These are phyloP conservation scores for Anthophora plumipes DNA, from an alignment of 2,888 invertebrate species.

Conservation along the genomic window DNA sequence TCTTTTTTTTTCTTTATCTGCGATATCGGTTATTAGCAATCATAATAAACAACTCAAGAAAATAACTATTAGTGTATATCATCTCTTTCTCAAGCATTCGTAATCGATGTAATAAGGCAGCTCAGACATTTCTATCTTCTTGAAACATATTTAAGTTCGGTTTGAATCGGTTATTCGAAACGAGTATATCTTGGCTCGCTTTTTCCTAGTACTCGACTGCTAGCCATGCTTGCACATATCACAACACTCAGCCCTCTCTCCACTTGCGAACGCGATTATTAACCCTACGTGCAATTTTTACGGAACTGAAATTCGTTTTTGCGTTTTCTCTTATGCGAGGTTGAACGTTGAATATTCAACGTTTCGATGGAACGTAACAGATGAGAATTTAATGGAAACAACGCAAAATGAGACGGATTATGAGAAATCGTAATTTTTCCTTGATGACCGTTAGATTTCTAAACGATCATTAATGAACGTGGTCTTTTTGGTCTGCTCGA, in stretches of 20 bases:
- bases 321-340: not conserved
- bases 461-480: constrained; percentile 5
- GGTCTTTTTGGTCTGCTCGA: not conserved
- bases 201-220: too few relatives aligned
- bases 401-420: not conserved
- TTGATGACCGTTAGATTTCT: not conserved
- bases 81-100: too few relatives aligned
- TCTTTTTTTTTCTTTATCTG: too few relatives aligned
- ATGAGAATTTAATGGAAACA: constrained; percentile 16
- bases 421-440: not conserved
- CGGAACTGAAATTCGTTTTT: constrained; percentile 5
- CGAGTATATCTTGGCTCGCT: too few relatives aligned
- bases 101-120: too few relatives aligned
- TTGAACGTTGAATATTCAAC: not conserved
- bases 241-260: not conserved
- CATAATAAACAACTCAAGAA: too few relatives aligned
- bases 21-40: too few relatives aligned
- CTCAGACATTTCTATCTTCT: too few relatives aligned
- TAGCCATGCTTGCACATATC: not conserved
- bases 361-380: constrained; percentile 5
- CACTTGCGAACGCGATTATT: not conserved
- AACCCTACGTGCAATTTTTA: constrained; percentile 5
- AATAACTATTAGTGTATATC: too few relatives aligned
- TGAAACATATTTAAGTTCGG: too few relatives aligned
- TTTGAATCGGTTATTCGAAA: too few relatives aligned